Conservation (phyloP, 2,797 vertebrate genomes). For the Coreius guichenoti region DNA sequence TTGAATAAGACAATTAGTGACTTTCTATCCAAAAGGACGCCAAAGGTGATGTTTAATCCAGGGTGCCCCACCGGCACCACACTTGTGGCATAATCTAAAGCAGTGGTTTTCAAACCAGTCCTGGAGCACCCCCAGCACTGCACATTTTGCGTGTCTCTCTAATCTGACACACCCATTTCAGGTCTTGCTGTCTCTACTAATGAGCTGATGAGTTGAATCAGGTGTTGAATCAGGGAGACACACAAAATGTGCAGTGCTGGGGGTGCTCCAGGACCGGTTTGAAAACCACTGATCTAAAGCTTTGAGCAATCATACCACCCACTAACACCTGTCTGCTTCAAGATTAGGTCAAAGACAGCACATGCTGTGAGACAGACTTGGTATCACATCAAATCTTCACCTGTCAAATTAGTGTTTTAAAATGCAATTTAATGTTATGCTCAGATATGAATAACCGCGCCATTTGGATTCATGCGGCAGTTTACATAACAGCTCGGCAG, state of each 20-base stretch:
- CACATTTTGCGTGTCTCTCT: no score
- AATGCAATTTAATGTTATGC: not conserved
- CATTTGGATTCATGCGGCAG: slow-evolving; percentile 32
- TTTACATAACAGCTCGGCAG: slow-evolving; percentile 36
- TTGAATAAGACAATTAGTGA: slow-evolving; percentile 8
- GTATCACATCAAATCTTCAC: not conserved
- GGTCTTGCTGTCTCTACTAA: no score
- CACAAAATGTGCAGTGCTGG: no score
- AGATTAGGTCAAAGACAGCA: slow-evolving; percentile 7
- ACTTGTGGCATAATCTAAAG: slow-evolving; percentile 15
- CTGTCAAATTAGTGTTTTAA: not conserved
- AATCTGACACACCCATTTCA: no score
- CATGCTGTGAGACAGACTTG: not conserved
- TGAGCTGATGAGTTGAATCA: no score
- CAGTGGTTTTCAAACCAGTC: no score
- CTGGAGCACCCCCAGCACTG: no score
- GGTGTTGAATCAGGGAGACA: no score
- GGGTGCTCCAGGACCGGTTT: no score
- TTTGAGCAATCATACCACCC: slow-evolving; percentile 23
- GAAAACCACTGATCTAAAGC: no score
- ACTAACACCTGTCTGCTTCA: slow-evolving; percentile 13
- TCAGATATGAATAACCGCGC: slow-evolving; percentile 1
- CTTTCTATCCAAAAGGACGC: not conserved
- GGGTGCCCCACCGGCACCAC: not conserved
- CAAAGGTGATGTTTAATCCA: slow-evolving; percentile 32